Percentiles rank a stretch among this genome's conserved stretches.
phyloP scores from a whole-genome alignment of 2,888 invertebrate species.

The Drosophila hawaiiensis region DNA sequence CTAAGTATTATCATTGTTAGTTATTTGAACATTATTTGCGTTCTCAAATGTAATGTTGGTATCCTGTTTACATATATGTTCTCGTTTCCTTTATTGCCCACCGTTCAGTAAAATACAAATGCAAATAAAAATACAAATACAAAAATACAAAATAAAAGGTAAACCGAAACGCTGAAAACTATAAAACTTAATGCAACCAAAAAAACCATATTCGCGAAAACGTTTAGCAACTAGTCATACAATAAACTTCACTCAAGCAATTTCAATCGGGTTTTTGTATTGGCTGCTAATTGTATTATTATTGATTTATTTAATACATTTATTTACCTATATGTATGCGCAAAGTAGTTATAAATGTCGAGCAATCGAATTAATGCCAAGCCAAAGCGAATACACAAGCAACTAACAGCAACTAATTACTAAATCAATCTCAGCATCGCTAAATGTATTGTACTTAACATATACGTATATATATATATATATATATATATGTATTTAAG shows the following conservation, averaged over 20 bases:
- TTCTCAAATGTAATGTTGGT: slow-evolving; percentile 34
- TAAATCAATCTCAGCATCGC: slow-evolving; percentile 29
- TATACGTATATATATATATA: slow-evolving; percentile 6
- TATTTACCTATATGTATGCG: slow-evolving; percentile 13
- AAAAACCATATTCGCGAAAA: slow-evolving; percentile 22
- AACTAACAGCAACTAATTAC: slow-evolving; percentile 20
- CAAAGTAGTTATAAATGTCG: slow-evolving; percentile 28
- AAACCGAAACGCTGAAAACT: slow-evolving; percentile 2
- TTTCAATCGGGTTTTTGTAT: slow-evolving; percentile 33
- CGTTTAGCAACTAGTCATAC: slow-evolving; percentile 8
- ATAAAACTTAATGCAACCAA: slow-evolving; percentile 4
- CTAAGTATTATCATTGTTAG: slow-evolving; percentile 19
- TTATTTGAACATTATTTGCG: slow-evolving; percentile 26
- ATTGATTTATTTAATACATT: slow-evolving; percentile 28
- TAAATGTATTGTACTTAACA: slow-evolving; percentile 32
- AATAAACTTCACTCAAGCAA: slow-evolving; percentile 31
- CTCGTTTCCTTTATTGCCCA: slow-evolving; percentile 59
- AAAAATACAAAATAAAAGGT: slow-evolving; percentile 3
- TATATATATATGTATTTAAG: neutral
- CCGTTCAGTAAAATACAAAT: slow-evolving; percentile 39
- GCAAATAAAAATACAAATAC: neutral
- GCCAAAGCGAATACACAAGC: slow-evolving; percentile 31
- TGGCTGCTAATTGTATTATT: slow-evolving; percentile 25
- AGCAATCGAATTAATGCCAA: slow-evolving; percentile 24
- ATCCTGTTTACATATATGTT: slow-evolving; percentile 44